Evolutionary conservation across 2,888 invertebrate species (phyloP).

Genomic region (Amblyjoppa fuscipennis): DNA sequence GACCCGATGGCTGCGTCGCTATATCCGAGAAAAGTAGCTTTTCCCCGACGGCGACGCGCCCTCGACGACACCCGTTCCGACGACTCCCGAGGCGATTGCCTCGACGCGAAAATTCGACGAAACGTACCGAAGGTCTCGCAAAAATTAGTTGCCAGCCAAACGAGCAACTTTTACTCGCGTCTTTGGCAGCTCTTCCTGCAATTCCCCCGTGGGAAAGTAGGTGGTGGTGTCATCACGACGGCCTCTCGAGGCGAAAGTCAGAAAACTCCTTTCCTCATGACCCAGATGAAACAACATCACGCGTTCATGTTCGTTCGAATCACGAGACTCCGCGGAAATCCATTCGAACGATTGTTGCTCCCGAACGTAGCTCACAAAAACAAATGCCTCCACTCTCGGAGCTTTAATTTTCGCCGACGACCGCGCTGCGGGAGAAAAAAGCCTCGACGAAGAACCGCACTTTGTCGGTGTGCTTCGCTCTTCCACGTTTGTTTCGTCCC

Average conservation of each 20-base stretch:
- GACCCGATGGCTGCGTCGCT: conserved; percentile 37
- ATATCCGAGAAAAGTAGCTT: conserved; percentile 39
- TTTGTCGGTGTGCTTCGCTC: background rate
- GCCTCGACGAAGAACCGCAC: conserved; percentile 1
- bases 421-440: background rate
- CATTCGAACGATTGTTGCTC: no score
- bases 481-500: conserved; percentile 30
- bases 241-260: no score
- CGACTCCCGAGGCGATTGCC: conserved; percentile 34
- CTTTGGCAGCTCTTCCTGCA: background rate
- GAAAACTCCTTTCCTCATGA: no score
- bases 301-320: no score
- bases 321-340: no score
- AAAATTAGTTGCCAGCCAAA: conserved; percentile 52
- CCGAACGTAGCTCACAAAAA: background rate
- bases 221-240: no score
- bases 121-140: conserved; percentile 41
- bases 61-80: conserved; percentile 42
- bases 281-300: no score
- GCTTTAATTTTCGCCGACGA: background rate
- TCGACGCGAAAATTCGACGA: conserved; percentile 36
- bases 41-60: conserved; percentile 18
- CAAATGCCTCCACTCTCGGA: background rate
- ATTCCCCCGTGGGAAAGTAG: background rate
- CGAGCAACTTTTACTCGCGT: conserved; percentile 25